phyloP scores from a whole-genome alignment of 2,797 vertebrate species.

The Sebastiscus albofasciatus region DNA sequence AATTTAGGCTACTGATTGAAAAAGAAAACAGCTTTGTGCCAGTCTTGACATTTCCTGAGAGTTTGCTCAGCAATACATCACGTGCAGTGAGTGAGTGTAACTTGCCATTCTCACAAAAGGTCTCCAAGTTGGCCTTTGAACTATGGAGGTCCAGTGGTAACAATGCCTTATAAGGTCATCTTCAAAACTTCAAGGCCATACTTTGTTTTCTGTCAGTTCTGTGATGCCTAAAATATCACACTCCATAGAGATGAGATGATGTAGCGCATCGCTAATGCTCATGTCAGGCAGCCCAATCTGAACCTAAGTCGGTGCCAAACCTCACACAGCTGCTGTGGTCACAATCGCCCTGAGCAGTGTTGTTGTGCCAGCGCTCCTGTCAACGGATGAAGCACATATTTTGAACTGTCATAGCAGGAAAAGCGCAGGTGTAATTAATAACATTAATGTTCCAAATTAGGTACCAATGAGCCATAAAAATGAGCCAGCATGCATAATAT shows the following conservation, averaged over 20 bases:
- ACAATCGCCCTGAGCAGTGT: not conserved
- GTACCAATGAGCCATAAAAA: not conserved
- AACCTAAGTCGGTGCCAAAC: not conserved
- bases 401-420: not conserved
- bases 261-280: not conserved
- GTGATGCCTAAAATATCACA: not conserved
- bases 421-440: not conserved
- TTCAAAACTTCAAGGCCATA: not conserved
- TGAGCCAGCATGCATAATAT: not conserved
- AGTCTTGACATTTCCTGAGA: not conserved
- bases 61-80: not conserved
- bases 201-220: not conserved
- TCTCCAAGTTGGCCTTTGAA: not conserved
- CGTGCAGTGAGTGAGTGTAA: not conserved
- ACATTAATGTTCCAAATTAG: not conserved
- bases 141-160: not conserved
- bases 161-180: not conserved
- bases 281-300: not conserved
- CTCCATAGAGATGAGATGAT: not conserved
- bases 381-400: not conserved
- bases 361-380: not conserved
- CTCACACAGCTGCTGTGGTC: conserved; percentile 3
- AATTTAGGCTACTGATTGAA: not conserved
- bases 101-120: conserved; percentile 12
- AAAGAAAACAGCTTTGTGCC: not conserved